Evolutionary conservation across 2,797 vertebrate genomes (phyloP), one percentile per base, ranked within the genome.

Genomic region (Tangara arthus): DNA sequence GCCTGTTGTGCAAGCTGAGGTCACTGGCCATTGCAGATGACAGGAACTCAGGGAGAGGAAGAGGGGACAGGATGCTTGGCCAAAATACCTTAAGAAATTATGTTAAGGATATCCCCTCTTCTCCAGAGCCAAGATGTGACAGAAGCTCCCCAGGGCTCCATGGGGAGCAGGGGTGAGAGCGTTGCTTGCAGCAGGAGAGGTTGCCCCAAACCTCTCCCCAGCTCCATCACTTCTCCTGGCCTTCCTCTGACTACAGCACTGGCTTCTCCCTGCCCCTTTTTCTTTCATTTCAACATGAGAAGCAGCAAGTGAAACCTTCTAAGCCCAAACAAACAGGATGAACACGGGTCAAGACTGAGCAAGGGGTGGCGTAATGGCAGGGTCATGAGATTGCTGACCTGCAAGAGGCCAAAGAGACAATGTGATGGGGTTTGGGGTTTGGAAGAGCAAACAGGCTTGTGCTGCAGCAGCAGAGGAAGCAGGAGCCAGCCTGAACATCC

Each of bases 31-130:
- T 89, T 84, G 85, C 87, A 89, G 90, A 85, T 81, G 53, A 92
- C 95, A 96, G 96, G 97, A 97, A 96, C 92, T 90, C 57, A 32
- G 66, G 50, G 86, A 94, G 89, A 95, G 96, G 96, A 95, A 95
- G 75, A 93, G 52, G 64, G 90, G 95, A 91, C 96, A 86, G 90
- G 97, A 97, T 95, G 93, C 89, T 89, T 6, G 9, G 90, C 55
- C 94, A 88, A 85, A 95, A 95, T 41, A 89, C 90, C 92, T 91
- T 73, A 92, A 96, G 94, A 94, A 89, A 93, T 90, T 12, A 96
- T 95, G 90, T 82, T 82, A 94, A 97, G 96, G 96, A 97, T 97
- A 97, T 97, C 96, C 95, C 96, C 65, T 97, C 90, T 96, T 56
- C 90, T 93, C 83, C 87, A 71, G 92, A 94, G 96, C 96, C 96